Evolutionary conservation across 2,797 vertebrate species (phyloP), one percentile per base, ranked within the genome.

Genomic region (Microhierax caerulescens): DNA sequence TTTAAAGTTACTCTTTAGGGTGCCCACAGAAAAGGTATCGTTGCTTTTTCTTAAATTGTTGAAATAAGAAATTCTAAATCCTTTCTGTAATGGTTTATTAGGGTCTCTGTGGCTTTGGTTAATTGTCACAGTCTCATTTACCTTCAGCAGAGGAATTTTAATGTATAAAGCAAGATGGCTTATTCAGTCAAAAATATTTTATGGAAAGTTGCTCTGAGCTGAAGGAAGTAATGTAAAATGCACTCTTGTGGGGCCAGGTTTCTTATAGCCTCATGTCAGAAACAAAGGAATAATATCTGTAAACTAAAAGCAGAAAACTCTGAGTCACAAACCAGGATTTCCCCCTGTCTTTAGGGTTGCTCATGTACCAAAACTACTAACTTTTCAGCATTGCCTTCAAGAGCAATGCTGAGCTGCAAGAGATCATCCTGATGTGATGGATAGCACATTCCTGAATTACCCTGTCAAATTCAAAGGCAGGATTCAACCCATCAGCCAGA

Each of bases 121-220:
- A 97, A 97, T 95, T 97, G 96, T 97, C 67, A 64, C 14, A 96
- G 72, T 70, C 95, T 96, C 82, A 2, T 95, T 97, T 94, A 96
- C 82, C 34, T 56, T 95, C 87, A 70, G 76, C 17, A 1, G 54
- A 96, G 85, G 97, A 97, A 97, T 97, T 95, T 97, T 97, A 97
- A 98, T 94, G 79, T 79, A 28, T 28, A 65, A 61, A 88, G 88
- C 64, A 95, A 95, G 96, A 92, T 92, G 82, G 90, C 95, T 94
- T 96, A 90, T 96, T 96, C 85, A 95, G 95, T 97, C 73, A 97
- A 80, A 96, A 95, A 83, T 92, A 85, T 89, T 97, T 98, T 96
- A 97, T 95, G 91, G 78, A 68, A 91, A 76, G 72, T 96, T 96
- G 84, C 78, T 97, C 67, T 80, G 68, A 97, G 92, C 92, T 95